Conservation (phyloP, 2,888 invertebrate species). For the Eupithecia insigniata region DNA sequence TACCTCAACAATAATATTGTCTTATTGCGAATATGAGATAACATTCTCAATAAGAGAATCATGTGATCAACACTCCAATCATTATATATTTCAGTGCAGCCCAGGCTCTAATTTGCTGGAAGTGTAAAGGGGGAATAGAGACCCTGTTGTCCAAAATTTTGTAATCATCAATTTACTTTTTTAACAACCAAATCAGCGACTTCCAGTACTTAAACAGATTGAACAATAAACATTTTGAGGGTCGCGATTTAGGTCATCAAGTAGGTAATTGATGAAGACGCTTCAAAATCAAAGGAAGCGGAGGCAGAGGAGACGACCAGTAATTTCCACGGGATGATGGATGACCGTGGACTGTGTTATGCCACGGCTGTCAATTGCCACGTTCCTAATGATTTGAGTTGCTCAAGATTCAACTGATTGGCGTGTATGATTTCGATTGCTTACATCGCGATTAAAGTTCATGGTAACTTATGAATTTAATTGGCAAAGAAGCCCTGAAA, state of each 20-base stretch:
- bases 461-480: slow-evolving; percentile 10
- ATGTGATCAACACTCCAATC: too few relatives aligned
- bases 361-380: slow-evolving; percentile 17
- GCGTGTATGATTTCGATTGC: slow-evolving; percentile 18
- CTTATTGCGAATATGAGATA: too few relatives aligned
- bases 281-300: slow-evolving; percentile 52
- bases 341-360: slow-evolving; percentile 21
- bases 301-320: slow-evolving; percentile 37
- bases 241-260: slow-evolving; percentile 45
- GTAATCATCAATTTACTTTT: slow-evolving; percentile 4
- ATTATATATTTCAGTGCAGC: not conserved
- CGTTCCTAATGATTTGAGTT: slow-evolving; percentile 18
- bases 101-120: not conserved
- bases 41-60: too few relatives aligned
- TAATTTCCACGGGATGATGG: slow-evolving; percentile 27
- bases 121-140: not conserved
- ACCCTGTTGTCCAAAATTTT: not conserved
- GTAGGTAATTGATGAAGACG: slow-evolving; percentile 50
- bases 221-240: slow-evolving; percentile 40
- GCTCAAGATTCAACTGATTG: slow-evolving; percentile 24
- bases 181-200: slow-evolving; percentile 34
- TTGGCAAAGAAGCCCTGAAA: slow-evolving; percentile 7
- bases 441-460: slow-evolving; percentile 18
- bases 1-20: too few relatives aligned
- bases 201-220: slow-evolving; percentile 43